Evolutionary conservation across 2,797 vertebrate genomes (phyloP), one percentile per base, ranked within the genome.

Genomic region (Choloepus didactylus): DNA sequence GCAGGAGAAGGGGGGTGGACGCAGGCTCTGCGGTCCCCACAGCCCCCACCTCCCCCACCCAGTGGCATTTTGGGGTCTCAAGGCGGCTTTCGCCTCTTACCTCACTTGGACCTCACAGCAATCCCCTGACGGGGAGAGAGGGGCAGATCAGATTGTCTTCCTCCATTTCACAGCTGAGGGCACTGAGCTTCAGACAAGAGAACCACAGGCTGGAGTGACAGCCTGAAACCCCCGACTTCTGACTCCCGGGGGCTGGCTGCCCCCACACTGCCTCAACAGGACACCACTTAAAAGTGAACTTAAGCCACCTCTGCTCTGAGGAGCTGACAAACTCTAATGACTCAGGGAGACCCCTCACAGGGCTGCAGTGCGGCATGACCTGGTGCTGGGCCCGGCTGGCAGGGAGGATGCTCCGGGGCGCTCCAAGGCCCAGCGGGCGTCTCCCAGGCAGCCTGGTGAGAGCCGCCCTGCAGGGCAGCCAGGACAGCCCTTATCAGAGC

Each of bases 11-110:
- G 14, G 51, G 64, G 38, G 11, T 3, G 44, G 9, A 19, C 46
- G 9, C 3, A 15, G 19, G 86, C 29, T 10, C 44, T 1, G 0
- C 0, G n/a, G 8, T 35, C 15, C 66, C 56, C 1, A 1, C 1
- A 12, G 81, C 31, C 31, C 16, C 15, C 14, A 19, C 19, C 27
- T 18, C 56, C 27, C 80, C 23, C 41, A 23, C 29, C 54, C 7
- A 0, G 0, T 15, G 27, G 54, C 51, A n/a, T n/a, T 41, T 1
- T 11, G 15, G 54, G 75, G 79, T 25, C 88, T 67, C 25, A 2
- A 21, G 70, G 62, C 41, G 23, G 29, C 10, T 10, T 41, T 44
- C 12, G 66, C 21, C 15, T 14, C 38, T 10, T 41, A 10, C 11
- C 6, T 44, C 19, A 41, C 21, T 27, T 25, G 69, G 38, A 12